A percentile compares a stretch with the other conserved stretches of the same genome.
phyloP scores from a whole-genome alignment of 2,888 invertebrate genomes.

The Apeira syringaria region DNA sequence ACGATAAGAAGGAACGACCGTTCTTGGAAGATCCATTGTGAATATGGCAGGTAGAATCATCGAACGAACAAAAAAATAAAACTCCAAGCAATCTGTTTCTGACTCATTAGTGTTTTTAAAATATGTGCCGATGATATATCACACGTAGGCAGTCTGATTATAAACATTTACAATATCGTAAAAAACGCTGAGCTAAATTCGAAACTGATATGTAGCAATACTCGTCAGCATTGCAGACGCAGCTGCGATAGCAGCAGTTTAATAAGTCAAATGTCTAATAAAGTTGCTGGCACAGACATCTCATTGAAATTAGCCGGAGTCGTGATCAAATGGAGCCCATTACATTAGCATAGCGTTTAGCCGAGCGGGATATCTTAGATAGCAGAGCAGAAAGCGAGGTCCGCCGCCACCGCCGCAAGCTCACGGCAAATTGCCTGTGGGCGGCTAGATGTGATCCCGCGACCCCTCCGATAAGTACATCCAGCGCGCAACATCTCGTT shows the following conservation, averaged over 20 bases:
- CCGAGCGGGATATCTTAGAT: slow-evolving; percentile 57
- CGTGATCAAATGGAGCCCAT: slow-evolving; percentile 77
- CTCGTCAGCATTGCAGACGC: slow-evolving; percentile 27
- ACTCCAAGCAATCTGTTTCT: slow-evolving; percentile 25
- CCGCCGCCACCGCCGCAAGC: slow-evolving; percentile 37
- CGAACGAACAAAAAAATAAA: slow-evolving; percentile 25
- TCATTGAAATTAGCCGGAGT: slow-evolving; percentile 77
- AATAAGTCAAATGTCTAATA: slow-evolving; percentile 57
- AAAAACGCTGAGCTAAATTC: slow-evolving; percentile 21
- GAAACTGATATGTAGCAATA: slow-evolving; percentile 26
- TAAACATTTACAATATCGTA: slow-evolving; percentile 20
- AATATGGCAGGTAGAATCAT: slow-evolving; percentile 28
- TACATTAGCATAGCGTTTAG: slow-evolving; percentile 82
- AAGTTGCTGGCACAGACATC: slow-evolving; percentile 65
- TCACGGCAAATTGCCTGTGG: slow-evolving; percentile 73
- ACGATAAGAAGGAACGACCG: slow-evolving; percentile 35
- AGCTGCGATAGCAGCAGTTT: slow-evolving; percentile 29
- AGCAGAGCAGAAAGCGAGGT: slow-evolving; percentile 39
- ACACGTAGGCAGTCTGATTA: slow-evolving; percentile 14
- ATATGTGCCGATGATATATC: slow-evolving; percentile 22
- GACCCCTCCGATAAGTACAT: slow-evolving; percentile 68
- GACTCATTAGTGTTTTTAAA: slow-evolving; percentile 31
- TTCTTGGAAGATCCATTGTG: slow-evolving; percentile 49
- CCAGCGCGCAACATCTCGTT: slow-evolving; percentile 38
- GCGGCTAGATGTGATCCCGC: slow-evolving; percentile 71